phyloP scores from a whole-genome alignment of 2,797 vertebrate genomes.

The Gallinago stenura region DNA sequence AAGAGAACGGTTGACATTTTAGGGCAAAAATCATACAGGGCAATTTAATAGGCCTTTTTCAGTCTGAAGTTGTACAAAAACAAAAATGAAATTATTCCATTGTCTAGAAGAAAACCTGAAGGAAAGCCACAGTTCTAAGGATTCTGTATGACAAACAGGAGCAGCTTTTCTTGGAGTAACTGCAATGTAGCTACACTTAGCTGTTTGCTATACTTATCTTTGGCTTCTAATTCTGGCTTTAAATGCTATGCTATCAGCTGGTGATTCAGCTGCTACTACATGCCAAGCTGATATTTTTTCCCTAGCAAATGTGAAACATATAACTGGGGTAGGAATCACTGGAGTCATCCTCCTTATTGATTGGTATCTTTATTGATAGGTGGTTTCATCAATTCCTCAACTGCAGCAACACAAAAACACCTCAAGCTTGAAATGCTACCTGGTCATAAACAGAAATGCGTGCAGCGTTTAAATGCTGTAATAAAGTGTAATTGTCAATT shows the following conservation, averaged over 20 bases:
- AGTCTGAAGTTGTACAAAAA: neutral
- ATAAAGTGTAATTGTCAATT: neutral
- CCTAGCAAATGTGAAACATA: slow-evolving; percentile 13
- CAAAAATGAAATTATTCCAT: neutral
- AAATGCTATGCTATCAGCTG: slow-evolving; percentile 38
- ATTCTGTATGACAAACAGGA: neutral
- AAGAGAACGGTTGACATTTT: neutral
- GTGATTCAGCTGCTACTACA: slow-evolving; percentile 61
- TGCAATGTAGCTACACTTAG: slow-evolving; percentile 4
- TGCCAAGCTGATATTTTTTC: neutral
- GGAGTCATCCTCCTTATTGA: neutral
- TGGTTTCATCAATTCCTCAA: neutral
- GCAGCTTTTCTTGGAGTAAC: slow-evolving; percentile 5
- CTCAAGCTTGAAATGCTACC: neutral
- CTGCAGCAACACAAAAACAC: neutral
- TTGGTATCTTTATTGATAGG: neutral
- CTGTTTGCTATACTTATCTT: neutral
- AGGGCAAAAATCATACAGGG: neutral
- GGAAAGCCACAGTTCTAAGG: neutral
- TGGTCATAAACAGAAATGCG: neutral
- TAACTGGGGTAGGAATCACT: neutral
- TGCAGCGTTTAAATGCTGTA: neutral
- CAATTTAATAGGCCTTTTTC: neutral
- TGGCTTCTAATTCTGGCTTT: slow-evolving; percentile 49
- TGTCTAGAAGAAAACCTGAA: neutral